phyloP scores from a whole-genome alignment of 1,140 invertebrate species.

The Sitophilus oryzae region DNA sequence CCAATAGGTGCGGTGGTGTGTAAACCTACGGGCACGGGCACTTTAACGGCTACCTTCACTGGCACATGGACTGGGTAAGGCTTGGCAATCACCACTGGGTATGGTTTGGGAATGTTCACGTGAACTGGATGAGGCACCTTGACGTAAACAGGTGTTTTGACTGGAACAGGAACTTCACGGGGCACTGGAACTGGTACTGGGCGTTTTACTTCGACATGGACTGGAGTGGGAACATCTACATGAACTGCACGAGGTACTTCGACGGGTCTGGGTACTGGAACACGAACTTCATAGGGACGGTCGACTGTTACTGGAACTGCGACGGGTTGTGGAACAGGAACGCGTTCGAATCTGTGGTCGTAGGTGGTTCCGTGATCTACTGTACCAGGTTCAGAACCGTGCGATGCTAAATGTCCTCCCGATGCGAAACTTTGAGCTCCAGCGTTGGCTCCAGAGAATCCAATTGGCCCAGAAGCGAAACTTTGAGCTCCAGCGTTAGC shows the following conservation, averaged over 20 bases:
- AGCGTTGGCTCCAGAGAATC: neutral
- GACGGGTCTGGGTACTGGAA: slow-evolving; percentile 37
- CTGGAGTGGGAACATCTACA: slow-evolving; percentile 37
- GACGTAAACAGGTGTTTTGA: slow-evolving; percentile 40
- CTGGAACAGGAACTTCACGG: slow-evolving; percentile 36
- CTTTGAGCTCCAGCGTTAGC: neutral
- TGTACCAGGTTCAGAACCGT: neutral
- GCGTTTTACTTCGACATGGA: slow-evolving; percentile 32
- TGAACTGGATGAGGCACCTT: slow-evolving; percentile 41
- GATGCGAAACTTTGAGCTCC: neutral
- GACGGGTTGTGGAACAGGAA: slow-evolving; percentile 42
- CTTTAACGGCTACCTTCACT: slow-evolving; percentile 28
- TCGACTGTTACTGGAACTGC: slow-evolving; percentile 33
- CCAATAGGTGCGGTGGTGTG: slow-evolving; percentile 18
- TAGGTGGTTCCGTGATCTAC: slow-evolving; percentile 28
- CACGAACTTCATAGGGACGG: slow-evolving; percentile 33
- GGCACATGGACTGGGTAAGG: slow-evolving; percentile 33
- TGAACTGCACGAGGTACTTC: slow-evolving; percentile 39
- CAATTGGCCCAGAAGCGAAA: neutral
- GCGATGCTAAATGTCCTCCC: neutral
- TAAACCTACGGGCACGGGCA: slow-evolving; percentile 28
- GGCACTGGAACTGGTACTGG: slow-evolving; percentile 35
- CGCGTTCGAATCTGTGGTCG: slow-evolving; percentile 28
- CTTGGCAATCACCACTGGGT: slow-evolving; percentile 34
- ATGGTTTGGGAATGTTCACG: slow-evolving; percentile 35